phyloP scores from a whole-genome alignment of 1,140 invertebrate genomes.

The Musca domestica region DNA sequence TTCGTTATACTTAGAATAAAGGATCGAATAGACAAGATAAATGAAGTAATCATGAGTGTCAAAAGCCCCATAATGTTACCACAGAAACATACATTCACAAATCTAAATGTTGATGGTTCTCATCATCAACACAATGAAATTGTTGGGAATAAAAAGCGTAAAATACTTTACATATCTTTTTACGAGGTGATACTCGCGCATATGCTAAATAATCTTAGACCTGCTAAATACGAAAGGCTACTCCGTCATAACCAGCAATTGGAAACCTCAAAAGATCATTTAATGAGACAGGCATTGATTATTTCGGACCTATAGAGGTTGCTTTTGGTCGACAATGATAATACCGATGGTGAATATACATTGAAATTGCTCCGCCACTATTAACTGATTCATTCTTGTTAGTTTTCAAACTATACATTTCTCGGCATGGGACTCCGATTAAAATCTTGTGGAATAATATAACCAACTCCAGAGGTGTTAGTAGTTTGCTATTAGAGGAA shows the following conservation, averaged over 20 bases:
- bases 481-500: background rate
- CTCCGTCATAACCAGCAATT: constrained; percentile 28
- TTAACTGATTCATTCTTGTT: constrained; percentile 11
- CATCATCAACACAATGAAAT: constrained; percentile 25
- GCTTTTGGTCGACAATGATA: constrained; percentile 31
- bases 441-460: constrained; percentile 49
- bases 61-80: constrained; percentile 10
- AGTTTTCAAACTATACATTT: constrained; percentile 48
- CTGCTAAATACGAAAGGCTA: background rate
- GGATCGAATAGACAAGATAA: background rate
- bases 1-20: background rate
- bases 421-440: constrained; percentile 39
- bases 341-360: constrained; percentile 46
- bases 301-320: constrained; percentile 24
- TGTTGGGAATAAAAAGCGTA: constrained; percentile 35
- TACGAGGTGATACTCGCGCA: constrained; percentile 17
- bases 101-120: background rate
- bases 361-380: constrained; percentile 13
- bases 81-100: background rate
- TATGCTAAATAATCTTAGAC: background rate
- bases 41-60: background rate
- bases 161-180: constrained; percentile 30
- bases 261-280: constrained; percentile 33
- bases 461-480: constrained; percentile 48
- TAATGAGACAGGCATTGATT: constrained; percentile 20